Evolutionary conservation across 2,113 vertebrate genomes (phyloP).

Genomic region (Madoqua kirkii): DNA sequence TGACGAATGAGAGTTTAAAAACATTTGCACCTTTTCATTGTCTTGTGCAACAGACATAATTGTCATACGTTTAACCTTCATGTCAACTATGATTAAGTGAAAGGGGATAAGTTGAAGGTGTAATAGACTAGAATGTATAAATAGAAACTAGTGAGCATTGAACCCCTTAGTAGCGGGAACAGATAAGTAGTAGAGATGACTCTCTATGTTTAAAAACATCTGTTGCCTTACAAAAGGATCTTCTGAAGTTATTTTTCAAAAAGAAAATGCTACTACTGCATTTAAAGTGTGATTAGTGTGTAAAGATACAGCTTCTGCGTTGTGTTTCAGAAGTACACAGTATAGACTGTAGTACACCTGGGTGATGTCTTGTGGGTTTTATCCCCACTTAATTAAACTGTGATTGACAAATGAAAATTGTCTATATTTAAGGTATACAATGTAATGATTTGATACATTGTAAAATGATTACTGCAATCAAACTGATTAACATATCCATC

Average conservation of each 20-base stretch:
- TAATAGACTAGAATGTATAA: neutral
- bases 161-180: neutral
- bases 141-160: neutral
- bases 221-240: neutral
- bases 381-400: neutral
- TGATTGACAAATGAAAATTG: neutral
- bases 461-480: neutral
- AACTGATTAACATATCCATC: neutral
- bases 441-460: neutral
- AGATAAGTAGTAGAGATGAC: neutral
- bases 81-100: neutral
- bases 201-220: neutral
- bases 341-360: neutral
- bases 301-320: neutral
- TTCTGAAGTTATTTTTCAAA: constrained; percentile 3
- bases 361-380: neutral
- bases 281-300: neutral
- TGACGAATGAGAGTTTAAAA: neutral
- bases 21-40: neutral
- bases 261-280: neutral
- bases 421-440: neutral
- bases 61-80: neutral
- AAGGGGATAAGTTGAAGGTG: neutral
- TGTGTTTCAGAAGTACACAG: neutral
- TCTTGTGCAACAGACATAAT: neutral